Percentiles rank a stretch among this genome's conserved stretches.
phyloP scores from a whole-genome alignment of 2,113 vertebrate species.

The Hiodon alosoides region DNA sequence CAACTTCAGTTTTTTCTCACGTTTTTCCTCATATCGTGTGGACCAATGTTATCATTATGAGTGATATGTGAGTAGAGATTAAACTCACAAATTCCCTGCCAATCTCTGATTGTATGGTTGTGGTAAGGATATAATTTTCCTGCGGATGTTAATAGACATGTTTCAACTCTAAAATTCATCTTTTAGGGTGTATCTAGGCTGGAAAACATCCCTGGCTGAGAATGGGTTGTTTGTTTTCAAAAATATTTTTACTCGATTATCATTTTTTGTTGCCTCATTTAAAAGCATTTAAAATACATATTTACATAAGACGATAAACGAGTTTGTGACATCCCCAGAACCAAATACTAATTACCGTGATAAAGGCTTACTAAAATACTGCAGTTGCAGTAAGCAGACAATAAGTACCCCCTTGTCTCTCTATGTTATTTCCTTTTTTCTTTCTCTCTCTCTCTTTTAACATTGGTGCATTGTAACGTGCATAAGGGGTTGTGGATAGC shows the following conservation, averaged over 20 bases:
- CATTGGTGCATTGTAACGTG: conserved; percentile 27
- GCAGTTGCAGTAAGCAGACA: conserved; percentile 43
- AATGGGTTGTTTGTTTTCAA: neutral
- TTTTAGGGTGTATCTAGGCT: neutral
- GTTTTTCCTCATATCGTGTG: neutral
- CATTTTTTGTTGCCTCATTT: conserved; percentile 30
- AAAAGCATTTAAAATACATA: conserved; percentile 38
- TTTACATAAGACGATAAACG: conserved; percentile 43
- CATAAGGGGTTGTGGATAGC: conserved; percentile 17
- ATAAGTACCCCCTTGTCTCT: conserved; percentile 51
- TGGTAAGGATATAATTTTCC: neutral
- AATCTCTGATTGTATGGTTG: neutral
- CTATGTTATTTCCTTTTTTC: conserved; percentile 59
- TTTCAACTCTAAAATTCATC: neutral
- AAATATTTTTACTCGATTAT: conserved; percentile 13
- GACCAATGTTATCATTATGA: neutral
- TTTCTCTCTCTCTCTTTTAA: conserved; percentile 56
- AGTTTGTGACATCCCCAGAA: conserved; percentile 43
- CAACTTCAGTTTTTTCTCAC: neutral
- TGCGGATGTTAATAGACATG: neutral
- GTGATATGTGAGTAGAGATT: neutral
- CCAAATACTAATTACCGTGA: conserved; percentile 49
- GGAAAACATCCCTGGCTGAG: neutral
- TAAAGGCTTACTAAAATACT: conserved; percentile 36
- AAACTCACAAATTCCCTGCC: neutral